Percentiles rank a stretch among this genome's conserved stretches.
phyloP scores from a whole-genome alignment of 2,113 vertebrate genomes.

The Enhydra lutris region DNA sequence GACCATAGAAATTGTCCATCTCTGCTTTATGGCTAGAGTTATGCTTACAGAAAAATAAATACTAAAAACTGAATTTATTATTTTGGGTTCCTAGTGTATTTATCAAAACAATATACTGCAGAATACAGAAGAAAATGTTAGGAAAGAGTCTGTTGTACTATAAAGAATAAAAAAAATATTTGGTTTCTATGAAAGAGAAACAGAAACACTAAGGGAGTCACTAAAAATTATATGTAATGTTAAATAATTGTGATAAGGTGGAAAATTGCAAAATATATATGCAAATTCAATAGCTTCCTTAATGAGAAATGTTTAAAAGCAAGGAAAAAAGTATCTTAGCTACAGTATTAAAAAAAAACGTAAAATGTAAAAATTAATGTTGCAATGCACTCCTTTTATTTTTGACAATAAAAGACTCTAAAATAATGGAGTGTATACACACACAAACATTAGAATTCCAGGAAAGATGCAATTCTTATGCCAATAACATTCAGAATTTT shows the following conservation, averaged over 20 bases:
- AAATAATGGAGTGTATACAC: background rate
- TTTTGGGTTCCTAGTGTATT: background rate
- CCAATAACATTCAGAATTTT: background rate
- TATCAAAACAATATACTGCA: background rate
- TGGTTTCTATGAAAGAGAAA: background rate
- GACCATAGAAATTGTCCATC: background rate
- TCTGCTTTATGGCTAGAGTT: background rate
- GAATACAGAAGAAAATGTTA: background rate
- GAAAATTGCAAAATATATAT: background rate
- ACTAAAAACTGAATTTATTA: background rate
- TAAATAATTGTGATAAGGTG: background rate
- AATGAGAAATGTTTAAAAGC: background rate
- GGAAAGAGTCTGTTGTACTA: background rate
- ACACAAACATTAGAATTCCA: background rate
- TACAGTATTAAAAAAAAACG: background rate
- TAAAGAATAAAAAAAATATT: background rate
- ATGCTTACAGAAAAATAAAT: background rate
- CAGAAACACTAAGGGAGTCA: background rate
- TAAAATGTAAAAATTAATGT: conserved; percentile 1
- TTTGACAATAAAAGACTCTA: background rate
- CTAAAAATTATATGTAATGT: background rate
- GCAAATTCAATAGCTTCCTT: background rate
- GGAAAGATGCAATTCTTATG: background rate
- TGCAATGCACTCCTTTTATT: background rate
- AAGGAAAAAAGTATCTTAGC: background rate